phyloP scores from a whole-genome alignment of 2,113 vertebrate genomes.

The Rutilus rutilus region DNA sequence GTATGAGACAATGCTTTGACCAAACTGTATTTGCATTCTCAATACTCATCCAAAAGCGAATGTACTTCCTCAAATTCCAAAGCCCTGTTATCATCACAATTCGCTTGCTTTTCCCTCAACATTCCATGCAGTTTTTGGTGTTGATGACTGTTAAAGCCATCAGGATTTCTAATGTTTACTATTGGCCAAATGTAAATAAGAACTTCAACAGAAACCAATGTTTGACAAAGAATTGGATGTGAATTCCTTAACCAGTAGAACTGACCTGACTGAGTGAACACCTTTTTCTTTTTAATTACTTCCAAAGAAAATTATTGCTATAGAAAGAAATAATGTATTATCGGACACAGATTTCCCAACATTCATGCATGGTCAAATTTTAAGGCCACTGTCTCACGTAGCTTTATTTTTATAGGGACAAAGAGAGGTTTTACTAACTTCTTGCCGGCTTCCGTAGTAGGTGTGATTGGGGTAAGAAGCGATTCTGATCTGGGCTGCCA shows the following conservation, averaged over 20 bases:
- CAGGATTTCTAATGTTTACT: conserved; percentile 10
- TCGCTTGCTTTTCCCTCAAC: background rate
- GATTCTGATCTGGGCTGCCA: conserved; percentile 68
- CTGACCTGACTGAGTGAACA: background rate
- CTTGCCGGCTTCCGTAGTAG: conserved; percentile 80
- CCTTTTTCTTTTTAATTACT: background rate
- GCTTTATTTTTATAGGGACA: conserved; percentile 14
- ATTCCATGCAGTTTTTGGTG: background rate
- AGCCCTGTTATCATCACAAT: background rate
- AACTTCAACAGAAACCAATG: background rate
- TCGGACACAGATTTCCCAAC: background rate
- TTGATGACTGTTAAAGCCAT: background rate
- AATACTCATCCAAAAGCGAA: background rate
- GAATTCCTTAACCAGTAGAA: background rate
- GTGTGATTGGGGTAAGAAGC: conserved; percentile 69
- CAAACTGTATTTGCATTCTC: conserved; percentile 9
- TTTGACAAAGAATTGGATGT: background rate
- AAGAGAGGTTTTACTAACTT: conserved; percentile 76
- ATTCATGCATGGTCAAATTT: background rate
- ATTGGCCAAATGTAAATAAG: background rate
- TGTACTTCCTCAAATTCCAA: conserved; percentile 23
- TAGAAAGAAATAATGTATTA: background rate
- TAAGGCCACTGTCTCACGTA: background rate
- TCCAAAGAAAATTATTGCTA: background rate
- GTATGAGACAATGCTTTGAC: background rate